Conservation (phyloP, 2,888 invertebrate genomes). For the Tiphia femorata region DNA sequence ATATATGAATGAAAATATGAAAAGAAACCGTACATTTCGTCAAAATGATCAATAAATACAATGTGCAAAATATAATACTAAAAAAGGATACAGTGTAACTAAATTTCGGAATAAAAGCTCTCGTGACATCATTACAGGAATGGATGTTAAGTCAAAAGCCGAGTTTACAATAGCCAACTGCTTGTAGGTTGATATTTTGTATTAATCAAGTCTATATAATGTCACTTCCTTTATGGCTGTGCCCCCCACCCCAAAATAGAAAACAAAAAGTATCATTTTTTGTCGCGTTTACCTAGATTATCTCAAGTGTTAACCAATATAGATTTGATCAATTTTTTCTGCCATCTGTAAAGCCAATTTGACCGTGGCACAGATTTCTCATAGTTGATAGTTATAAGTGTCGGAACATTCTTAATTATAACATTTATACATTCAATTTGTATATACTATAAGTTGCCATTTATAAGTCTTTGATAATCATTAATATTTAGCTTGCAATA, state of each 20-base stretch:
- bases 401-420: too few species aligned
- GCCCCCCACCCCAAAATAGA: too few species aligned
- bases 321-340: too few species aligned
- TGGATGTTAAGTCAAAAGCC: conserved; percentile 34
- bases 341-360: too few species aligned
- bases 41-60: conserved; percentile 20
- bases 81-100: conserved; percentile 7
- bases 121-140: conserved; percentile 18
- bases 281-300: too few species aligned
- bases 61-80: conserved; percentile 14
- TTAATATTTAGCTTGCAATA: conserved; percentile 23
- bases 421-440: conserved; percentile 2
- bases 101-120: conserved; percentile 21
- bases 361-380: too few species aligned
- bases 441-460: conserved; percentile 8
- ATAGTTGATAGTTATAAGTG: background rate
- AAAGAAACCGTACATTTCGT: background rate
- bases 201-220: too few species aligned
- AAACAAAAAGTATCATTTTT: too few species aligned
- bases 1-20: background rate
- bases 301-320: too few species aligned
- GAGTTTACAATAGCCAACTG: conserved; percentile 55
- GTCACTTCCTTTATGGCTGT: too few species aligned
- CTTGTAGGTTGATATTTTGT: too few species aligned
- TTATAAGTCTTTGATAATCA: conserved; percentile 12